Percentiles rank a stretch among this genome's conserved stretches.
These are phyloP conservation scores for Eurystomus gularis DNA, from an alignment of 2,113 vertebrate species.

Conservation along the genomic window DNA sequence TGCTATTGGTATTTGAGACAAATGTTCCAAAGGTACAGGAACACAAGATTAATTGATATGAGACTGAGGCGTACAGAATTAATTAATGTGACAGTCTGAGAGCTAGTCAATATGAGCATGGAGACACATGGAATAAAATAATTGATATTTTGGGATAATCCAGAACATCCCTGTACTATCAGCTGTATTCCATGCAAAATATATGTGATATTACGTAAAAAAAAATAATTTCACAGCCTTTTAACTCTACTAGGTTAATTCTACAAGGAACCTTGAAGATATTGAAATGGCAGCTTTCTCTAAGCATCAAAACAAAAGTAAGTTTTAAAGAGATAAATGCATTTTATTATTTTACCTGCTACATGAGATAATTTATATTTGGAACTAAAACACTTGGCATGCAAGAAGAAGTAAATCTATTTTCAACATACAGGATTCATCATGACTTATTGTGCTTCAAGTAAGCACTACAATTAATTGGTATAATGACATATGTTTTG, in stretches of 20 bases:
- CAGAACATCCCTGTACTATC: not conserved
- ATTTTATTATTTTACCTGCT: not conserved
- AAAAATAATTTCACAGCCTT: not conserved
- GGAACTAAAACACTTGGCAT: not conserved
- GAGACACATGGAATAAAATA: not conserved
- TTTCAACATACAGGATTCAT: not conserved
- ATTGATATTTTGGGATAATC: not conserved
- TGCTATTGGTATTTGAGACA: not conserved
- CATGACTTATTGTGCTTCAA: not conserved
- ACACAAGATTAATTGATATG: not conserved
- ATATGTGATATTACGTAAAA: not conserved
- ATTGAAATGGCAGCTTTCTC: not conserved
- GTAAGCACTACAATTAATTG: not conserved
- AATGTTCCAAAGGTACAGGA: not conserved
- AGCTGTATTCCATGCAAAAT: not conserved
- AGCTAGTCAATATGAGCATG: not conserved
- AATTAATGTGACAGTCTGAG: conserved; percentile 12
- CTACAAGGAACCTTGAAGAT: not conserved
- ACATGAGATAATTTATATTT: not conserved
- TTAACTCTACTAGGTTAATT: not conserved
- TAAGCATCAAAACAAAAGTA: not conserved
- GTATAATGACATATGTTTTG: not conserved
- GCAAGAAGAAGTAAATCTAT: not conserved
- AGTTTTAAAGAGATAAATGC: not conserved
- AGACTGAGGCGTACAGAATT: not conserved